These are phyloP conservation scores for Callitettix versicolor DNA, from an alignment of 1,140 invertebrate species.

Conservation along the genomic window DNA sequence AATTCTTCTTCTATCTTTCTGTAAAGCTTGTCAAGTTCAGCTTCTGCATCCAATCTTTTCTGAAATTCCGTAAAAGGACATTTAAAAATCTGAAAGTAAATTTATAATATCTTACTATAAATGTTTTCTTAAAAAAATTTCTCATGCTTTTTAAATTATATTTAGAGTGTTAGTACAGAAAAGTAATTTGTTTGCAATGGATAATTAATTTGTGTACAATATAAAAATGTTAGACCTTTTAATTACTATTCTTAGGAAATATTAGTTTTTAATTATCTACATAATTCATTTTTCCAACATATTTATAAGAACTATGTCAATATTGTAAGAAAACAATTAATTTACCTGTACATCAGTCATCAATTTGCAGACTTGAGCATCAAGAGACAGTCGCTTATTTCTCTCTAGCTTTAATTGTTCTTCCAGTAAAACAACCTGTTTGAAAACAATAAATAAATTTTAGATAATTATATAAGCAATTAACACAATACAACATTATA, in stretches of 20 bases:
- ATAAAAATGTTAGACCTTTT: too few species aligned
- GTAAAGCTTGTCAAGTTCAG: conserved; percentile 18
- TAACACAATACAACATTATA: too few species aligned
- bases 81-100: too few species aligned
- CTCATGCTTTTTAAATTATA: too few species aligned
- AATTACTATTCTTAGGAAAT: neutral
- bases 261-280: conserved; percentile 1
- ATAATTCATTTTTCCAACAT: too few species aligned
- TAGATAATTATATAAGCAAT: neutral
- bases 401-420: conserved; percentile 21
- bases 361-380: conserved; percentile 22
- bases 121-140: too few species aligned
- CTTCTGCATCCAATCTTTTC: conserved; percentile 21
- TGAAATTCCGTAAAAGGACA: conserved; percentile 1
- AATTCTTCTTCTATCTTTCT: conserved; percentile 22
- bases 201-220: too few species aligned
- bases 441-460: neutral
- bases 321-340: neutral
- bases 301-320: neutral
- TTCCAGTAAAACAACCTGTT: conserved; percentile 19
- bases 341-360: conserved; percentile 22
- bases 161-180: too few species aligned
- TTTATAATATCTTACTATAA: too few species aligned
- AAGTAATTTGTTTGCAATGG: too few species aligned
- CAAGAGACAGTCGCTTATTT: conserved; percentile 15